A percentile compares a stretch with the other conserved stretches of the same genome.
These are phyloP conservation scores for Dinocampus coccinellae DNA, from an alignment of 2,888 invertebrate species.

Conservation along the genomic window DNA sequence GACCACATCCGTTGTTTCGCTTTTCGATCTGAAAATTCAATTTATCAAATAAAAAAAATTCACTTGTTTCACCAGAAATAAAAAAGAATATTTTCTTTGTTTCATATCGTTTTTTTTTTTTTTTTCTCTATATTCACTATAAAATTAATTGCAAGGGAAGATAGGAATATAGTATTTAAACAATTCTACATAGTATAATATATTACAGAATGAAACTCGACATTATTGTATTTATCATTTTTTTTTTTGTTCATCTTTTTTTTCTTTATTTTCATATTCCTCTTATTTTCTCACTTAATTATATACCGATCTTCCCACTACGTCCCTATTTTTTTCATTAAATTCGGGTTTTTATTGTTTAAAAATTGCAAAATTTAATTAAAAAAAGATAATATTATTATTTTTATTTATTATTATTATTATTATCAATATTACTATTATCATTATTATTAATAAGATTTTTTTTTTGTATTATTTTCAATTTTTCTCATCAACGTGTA, in stretches of 20 bases:
- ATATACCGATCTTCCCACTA: slow-evolving; percentile 8
- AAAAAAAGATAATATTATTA: slow-evolving; percentile 34
- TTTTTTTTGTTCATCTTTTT: slow-evolving; percentile 8
- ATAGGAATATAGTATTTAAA: slow-evolving; percentile 42
- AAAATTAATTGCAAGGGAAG: slow-evolving; percentile 32
- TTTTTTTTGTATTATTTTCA: slow-evolving; percentile 29
- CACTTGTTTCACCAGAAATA: too few relatives aligned
- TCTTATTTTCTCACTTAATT: neutral
- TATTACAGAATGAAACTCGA: slow-evolving; percentile 37
- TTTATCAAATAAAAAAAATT: slow-evolving; percentile 56
- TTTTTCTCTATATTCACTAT: too few relatives aligned
- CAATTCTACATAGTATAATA: slow-evolving; percentile 41
- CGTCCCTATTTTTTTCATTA: too few relatives aligned
- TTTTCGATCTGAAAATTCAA: slow-evolving; percentile 69
- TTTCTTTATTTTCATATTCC: slow-evolving; percentile 46
- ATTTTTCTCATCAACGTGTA: slow-evolving; percentile 43
- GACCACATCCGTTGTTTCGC: slow-evolving; percentile 62
- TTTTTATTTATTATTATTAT: neutral
- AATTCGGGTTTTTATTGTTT: slow-evolving; percentile 3
- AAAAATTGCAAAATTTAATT: slow-evolving; percentile 14
- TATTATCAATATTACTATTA: neutral
- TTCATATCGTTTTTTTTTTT: too few relatives aligned
- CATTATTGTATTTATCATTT: slow-evolving; percentile 23
- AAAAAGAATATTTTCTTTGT: slow-evolving; percentile 17
- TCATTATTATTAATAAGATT: slow-evolving; percentile 13